Evolutionary conservation across 2,113 vertebrate genomes (phyloP), one percentile per base, ranked within the genome.

Genomic region (Pagrus major): DNA sequence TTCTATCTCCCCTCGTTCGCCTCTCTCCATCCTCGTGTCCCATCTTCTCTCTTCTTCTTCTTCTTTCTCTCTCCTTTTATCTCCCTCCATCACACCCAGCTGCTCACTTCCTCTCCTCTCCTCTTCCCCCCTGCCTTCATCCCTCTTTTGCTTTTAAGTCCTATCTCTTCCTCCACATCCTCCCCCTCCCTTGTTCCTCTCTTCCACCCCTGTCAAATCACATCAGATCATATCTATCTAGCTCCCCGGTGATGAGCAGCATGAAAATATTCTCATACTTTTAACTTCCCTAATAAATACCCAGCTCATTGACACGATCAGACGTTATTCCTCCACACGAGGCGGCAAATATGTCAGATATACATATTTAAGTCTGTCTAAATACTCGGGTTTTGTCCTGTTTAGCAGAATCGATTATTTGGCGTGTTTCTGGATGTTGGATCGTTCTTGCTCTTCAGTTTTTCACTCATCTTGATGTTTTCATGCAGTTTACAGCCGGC

Each of bases 211-310:
- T 31, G 55, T 86, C 86, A 72, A 4, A 67, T 63, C 71, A 6
- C 46, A 68, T 84, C 63, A 70, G 58, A 82, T 84, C 71, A 67
- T 66, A 82, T 80, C 80, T 78, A 37, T 80, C 63, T 63, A 16
- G 14, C 12, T 31, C 37, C 51, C 31, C 54, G 7, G 46, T 25
- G 29, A 71, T 1, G 61, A 79, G 69, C 60, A 10, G 59, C 73
- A 66, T 42, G 52, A 52, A 76, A 65, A 79, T 68, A 23, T 64
- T 10, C 54, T 56, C 16, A 0, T 16, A 35, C 70, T 54, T 80
- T 52, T 69, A 68, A 47, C 0, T 11, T 9, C 14, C 18, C 14
- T 12, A 51, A n/a, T 58, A 37, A 68, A 79, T n/a, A 51, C 31
- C 15, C 33, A 4, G 9, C 12, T 23, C 68, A 18, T 21, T 31